Percentiles rank a stretch among this genome's conserved stretches.
These are phyloP conservation scores for Acanthurus tractus DNA, from an alignment of 2,797 vertebrate genomes.

Conservation along the genomic window DNA sequence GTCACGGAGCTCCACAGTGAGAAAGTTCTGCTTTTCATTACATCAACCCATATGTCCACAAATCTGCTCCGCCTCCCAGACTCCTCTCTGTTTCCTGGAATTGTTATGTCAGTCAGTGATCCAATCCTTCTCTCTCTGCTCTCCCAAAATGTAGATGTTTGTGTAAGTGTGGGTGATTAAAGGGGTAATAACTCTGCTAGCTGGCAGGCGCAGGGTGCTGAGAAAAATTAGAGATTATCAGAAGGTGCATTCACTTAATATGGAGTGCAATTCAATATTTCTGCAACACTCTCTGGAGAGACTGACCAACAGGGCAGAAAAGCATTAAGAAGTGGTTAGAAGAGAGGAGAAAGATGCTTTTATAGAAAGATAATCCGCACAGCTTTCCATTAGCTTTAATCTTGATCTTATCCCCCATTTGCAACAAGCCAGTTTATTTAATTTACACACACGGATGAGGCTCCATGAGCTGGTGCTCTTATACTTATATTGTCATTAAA, in stretches of 20 bases:
- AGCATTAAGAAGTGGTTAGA: constrained; percentile 15
- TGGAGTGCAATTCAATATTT: constrained; percentile 49
- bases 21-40: constrained; percentile 85
- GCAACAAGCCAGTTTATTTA: constrained; percentile 19
- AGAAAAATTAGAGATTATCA: constrained; percentile 49
- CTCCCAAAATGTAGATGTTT: constrained; percentile 45
- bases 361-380: constrained; percentile 34
- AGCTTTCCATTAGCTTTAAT: constrained; percentile 48
- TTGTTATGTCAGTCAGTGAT: constrained; percentile 75
- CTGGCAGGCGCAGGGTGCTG: constrained; percentile 18
- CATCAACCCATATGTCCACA: constrained; percentile 76
- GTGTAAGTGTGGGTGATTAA: constrained; percentile 60
- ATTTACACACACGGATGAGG: constrained; percentile 18
- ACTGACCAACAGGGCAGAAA: constrained; percentile 51
- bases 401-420: constrained; percentile 42
- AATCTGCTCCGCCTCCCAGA: constrained; percentile 73
- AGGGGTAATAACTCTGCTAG: constrained; percentile 40
- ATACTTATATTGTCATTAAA: constrained; percentile 23
- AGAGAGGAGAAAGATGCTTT: constrained; percentile 5
- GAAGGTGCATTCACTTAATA: constrained; percentile 44
- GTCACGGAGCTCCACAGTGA: constrained; percentile 71
- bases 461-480: constrained; percentile 15
- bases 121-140: constrained; percentile 46
- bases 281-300: constrained; percentile 28
- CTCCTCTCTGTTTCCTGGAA: constrained; percentile 77